phyloP scores from a whole-genome alignment of 1,140 invertebrate genomes.

The Ganaspis sp. region DNA sequence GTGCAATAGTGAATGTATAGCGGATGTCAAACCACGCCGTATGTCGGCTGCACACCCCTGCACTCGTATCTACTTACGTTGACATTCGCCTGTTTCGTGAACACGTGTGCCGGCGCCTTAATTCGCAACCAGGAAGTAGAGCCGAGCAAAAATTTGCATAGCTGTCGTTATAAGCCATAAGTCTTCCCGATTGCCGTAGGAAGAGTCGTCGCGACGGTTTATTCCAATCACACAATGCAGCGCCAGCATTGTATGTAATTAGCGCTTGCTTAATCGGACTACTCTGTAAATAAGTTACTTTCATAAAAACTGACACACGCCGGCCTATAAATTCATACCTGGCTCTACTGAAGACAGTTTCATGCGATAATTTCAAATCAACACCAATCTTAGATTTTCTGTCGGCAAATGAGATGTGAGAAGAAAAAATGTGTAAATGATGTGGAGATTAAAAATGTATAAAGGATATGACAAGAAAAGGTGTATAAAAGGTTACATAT shows the following conservation, averaged over 20 bases:
- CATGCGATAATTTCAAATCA: too few species aligned
- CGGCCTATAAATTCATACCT: too few species aligned
- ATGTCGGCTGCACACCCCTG: conserved; percentile 53
- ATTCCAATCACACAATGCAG: not conserved
- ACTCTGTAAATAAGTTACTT: not conserved
- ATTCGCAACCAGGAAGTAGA: conserved; percentile 55
- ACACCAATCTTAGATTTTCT: too few species aligned
- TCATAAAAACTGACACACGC: not conserved
- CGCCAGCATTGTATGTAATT: not conserved
- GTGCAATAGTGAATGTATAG: conserved; percentile 63
- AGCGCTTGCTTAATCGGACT: not conserved
- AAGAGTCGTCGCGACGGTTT: not conserved
- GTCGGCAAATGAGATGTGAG: too few species aligned
- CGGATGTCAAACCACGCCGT: conserved; percentile 58
- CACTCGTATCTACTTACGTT: conserved; percentile 49
- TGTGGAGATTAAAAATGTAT: too few species aligned
- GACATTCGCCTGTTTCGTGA: conserved; percentile 57
- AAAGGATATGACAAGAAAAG: too few species aligned
- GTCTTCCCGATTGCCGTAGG: conserved; percentile 8
- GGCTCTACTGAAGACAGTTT: too few species aligned
- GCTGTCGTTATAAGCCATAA: conserved; percentile 30
- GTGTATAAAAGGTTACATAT: too few species aligned
- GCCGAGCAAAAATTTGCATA: conserved; percentile 15
- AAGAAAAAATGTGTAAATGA: too few species aligned
- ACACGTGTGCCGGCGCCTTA: conserved; percentile 55